Conservation (phyloP, 1,140 invertebrate genomes). For the Atta colombica region DNA sequence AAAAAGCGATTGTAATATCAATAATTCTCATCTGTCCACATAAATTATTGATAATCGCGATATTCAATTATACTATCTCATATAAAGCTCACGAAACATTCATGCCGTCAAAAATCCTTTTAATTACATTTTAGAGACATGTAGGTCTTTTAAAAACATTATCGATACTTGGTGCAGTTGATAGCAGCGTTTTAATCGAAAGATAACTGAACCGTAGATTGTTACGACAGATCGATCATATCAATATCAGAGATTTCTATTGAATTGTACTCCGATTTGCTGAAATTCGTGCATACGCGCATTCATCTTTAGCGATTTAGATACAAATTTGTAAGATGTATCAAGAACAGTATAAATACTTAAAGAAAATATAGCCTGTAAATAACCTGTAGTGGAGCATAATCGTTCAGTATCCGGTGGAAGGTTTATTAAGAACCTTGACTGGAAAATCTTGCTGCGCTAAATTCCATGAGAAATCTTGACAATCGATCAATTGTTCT, state of each 20-base stretch:
- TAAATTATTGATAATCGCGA: conserved; percentile 5
- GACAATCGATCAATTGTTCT: conserved; percentile 69
- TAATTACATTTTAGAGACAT: not conserved
- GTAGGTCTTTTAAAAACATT: not conserved
- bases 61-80: not conserved
- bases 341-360: not conserved
- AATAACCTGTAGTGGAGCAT: not conserved
- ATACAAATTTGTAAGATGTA: not conserved
- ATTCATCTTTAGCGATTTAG: not conserved
- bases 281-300: not conserved
- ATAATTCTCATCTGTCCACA: not conserved
- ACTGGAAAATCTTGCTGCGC: conserved; percentile 55
- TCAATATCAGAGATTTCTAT: not conserved
- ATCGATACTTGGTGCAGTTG: conserved; percentile 19
- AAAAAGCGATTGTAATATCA: too few relatives aligned
- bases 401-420: not conserved
- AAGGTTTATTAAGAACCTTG: conserved; percentile 10
- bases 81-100: not conserved
- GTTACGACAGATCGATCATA: not conserved
- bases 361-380: not conserved
- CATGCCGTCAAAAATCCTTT: not conserved
- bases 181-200: conserved; percentile 30
- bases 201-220: conserved; percentile 1
- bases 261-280: conserved; percentile 1
- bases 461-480: conserved; percentile 66